Conservation (phyloP, 2,797 vertebrate species). For the Mallotus villosus region DNA sequence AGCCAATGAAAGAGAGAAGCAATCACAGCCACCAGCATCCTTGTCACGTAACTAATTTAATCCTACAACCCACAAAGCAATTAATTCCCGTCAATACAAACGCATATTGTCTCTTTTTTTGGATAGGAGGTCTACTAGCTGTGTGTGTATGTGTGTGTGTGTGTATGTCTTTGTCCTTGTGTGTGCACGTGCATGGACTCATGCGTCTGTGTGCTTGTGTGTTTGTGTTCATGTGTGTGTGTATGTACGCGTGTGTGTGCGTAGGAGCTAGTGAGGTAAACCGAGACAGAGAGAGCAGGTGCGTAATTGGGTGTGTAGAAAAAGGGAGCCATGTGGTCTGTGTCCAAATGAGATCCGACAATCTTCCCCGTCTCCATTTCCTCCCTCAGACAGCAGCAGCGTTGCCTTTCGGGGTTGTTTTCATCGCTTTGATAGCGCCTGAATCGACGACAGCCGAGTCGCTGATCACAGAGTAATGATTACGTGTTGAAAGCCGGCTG, state of each 20-base stretch:
- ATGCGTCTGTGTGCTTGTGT: background rate
- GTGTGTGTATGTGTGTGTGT: conserved; percentile 16
- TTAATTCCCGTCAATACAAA: conserved; percentile 74
- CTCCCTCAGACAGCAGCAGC: conserved; percentile 48
- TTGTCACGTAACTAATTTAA: conserved; percentile 73
- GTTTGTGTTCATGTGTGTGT: conserved; percentile 17
- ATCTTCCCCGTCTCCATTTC: conserved; percentile 56
- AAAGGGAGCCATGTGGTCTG: conserved; percentile 46
- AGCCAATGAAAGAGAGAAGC: conserved; percentile 52
- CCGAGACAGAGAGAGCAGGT: conserved; percentile 59
- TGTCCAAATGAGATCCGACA: conserved; percentile 66
- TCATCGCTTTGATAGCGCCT: conserved; percentile 45
- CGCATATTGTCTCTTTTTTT: conserved; percentile 51
- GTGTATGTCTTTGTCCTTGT: conserved; percentile 32
- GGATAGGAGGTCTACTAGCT: conserved; percentile 40
- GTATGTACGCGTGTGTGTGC: conserved; percentile 8
- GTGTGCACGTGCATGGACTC: background rate
- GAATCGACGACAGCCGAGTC: conserved; percentile 35
- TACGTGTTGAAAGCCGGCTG: conserved; percentile 23
- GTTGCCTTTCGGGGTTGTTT: conserved; percentile 40
- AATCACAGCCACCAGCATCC: conserved; percentile 67
- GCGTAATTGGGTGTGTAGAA: conserved; percentile 66
- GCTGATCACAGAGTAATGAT: conserved; percentile 46
- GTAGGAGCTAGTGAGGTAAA: conserved; percentile 41
- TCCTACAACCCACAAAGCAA: conserved; percentile 73